Evolutionary conservation across 1,140 invertebrate genomes (phyloP).

Genomic region (Drosophila ananassae): DNA sequence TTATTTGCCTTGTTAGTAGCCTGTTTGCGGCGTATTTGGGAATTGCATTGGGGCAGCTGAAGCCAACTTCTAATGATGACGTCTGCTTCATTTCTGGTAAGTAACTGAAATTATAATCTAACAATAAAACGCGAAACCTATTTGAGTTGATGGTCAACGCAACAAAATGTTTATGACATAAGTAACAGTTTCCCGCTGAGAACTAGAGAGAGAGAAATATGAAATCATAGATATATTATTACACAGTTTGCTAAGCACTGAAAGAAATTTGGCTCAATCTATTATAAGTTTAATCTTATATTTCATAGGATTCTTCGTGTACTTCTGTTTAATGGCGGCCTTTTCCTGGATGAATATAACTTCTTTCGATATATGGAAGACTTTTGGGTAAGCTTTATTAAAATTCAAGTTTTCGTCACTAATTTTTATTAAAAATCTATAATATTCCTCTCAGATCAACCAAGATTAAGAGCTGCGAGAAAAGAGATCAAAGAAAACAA

Average conservation of each 20-base stretch:
- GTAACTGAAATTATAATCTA: not conserved
- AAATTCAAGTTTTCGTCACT: not conserved
- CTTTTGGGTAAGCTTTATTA: constrained; percentile 88
- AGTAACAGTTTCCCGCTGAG: not conserved
- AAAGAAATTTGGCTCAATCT: too few relatives aligned
- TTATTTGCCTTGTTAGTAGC: constrained; percentile 88
- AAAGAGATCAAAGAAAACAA: constrained; percentile 82
- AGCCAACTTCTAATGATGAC: constrained; percentile 68
- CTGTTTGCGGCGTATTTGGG: constrained; percentile 87
- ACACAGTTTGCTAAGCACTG: not conserved
- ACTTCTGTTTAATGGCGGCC: constrained; percentile 93
- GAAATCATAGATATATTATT: not conserved
- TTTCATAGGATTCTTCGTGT: constrained; percentile 88
- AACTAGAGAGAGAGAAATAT: not conserved
- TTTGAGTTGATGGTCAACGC: constrained; percentile 5
- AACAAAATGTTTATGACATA: not conserved
- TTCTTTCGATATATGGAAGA: constrained; percentile 95
- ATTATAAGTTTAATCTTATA: not conserved
- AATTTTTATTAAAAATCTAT: not conserved
- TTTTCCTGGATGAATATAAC: constrained; percentile 97
- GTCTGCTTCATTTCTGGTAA: constrained; percentile 75
- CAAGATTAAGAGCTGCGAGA: constrained; percentile 45
- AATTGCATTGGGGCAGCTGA: constrained; percentile 85
- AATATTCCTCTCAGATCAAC: constrained; percentile 45
- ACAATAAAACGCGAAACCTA: not conserved